A percentile compares a stretch with the other conserved stretches of the same genome.
These are phyloP conservation scores for Leptura quadrifasciata DNA, from an alignment of 2,888 invertebrate genomes.

Conservation along the genomic window DNA sequence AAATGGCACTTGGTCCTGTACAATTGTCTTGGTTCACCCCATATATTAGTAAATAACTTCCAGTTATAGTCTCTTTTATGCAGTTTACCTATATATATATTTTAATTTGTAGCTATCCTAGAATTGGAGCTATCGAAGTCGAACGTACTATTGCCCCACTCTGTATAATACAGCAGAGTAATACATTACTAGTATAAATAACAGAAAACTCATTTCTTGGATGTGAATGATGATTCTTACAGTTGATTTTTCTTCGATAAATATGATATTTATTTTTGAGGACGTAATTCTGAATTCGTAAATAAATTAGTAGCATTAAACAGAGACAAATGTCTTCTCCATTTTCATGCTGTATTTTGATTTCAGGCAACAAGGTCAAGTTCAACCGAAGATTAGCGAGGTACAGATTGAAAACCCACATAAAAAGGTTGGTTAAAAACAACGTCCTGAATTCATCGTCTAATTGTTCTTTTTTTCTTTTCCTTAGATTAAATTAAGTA, in stretches of 20 bases:
- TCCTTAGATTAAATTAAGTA: slow-evolving; percentile 57
- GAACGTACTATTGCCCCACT: too few relatives aligned
- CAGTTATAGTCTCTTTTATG: too few relatives aligned
- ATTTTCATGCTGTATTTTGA: neutral
- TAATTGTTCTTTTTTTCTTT: neutral
- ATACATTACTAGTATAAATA: neutral
- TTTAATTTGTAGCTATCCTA: too few relatives aligned
- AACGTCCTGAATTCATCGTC: neutral
- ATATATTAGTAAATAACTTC: too few relatives aligned
- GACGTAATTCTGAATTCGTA: neutral
- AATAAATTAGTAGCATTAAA: neutral
- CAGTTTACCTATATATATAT: too few relatives aligned
- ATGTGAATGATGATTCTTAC: neutral
- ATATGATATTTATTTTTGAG: neutral
- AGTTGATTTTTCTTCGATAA: neutral
- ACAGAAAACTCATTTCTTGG: neutral
- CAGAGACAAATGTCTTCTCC: too few relatives aligned
- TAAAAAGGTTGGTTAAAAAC: slow-evolving; percentile 19
- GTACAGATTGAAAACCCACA: slow-evolving; percentile 37
- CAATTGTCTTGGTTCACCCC: too few relatives aligned
- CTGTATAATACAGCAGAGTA: too few relatives aligned
- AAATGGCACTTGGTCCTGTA: too few relatives aligned
- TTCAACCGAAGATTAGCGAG: slow-evolving; percentile 56
- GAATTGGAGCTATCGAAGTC: too few relatives aligned
- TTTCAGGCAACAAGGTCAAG: slow-evolving; percentile 69